Evolutionary conservation across 2,113 vertebrate genomes (phyloP).

Genomic region (Cercopithecus mona): DNA sequence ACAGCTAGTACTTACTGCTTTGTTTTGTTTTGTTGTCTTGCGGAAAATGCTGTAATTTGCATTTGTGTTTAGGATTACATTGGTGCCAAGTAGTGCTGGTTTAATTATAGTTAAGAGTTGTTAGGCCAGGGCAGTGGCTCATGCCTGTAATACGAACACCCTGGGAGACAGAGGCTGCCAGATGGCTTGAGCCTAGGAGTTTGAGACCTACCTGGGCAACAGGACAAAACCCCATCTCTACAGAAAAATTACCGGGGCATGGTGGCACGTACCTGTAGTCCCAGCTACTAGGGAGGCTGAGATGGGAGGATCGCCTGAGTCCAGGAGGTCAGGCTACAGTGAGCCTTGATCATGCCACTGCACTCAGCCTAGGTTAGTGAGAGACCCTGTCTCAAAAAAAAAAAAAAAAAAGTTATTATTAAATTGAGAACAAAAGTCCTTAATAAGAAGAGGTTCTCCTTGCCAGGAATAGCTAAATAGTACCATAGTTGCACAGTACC

Average conservation of each 20-base stretch:
- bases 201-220: not conserved
- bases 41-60: not conserved
- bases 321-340: not conserved
- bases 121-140: not conserved
- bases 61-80: constrained; percentile 21
- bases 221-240: not conserved
- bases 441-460: constrained; percentile 23
- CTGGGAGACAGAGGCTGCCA: not conserved
- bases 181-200: not conserved
- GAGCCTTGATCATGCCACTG: not conserved
- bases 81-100: constrained; percentile 2
- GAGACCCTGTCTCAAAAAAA: not conserved
- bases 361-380: not conserved
- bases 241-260: not conserved
- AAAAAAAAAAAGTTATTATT: not conserved
- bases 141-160: not conserved
- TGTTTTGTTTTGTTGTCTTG: not conserved
- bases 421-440: not conserved
- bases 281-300: not conserved
- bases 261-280: not conserved
- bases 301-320: not conserved
- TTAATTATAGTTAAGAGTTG: constrained; percentile 31
- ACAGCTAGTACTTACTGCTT: not conserved
- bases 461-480: not conserved
- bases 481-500: not conserved